These are phyloP conservation scores for Indri indri DNA, from an alignment of 2,113 vertebrate species.

Conservation along the genomic window DNA sequence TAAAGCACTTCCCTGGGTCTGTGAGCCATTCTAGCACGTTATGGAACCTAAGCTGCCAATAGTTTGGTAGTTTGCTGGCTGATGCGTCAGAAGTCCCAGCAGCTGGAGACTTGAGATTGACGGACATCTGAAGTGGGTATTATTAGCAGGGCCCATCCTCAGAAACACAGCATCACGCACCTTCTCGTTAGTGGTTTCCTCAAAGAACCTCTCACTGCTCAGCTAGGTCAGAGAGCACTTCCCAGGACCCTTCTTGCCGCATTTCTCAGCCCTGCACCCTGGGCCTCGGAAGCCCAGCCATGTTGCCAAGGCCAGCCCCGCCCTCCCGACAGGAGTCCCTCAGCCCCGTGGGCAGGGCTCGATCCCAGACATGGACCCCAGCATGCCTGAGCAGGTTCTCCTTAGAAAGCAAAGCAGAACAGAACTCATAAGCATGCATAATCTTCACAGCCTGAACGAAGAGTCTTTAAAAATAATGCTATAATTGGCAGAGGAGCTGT, in stretches of 20 bases:
- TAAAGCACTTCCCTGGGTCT: neutral
- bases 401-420: neutral
- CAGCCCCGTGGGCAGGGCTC: fast-evolving
- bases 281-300: neutral
- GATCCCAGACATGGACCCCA: neutral
- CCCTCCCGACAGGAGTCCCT: fast-evolving
- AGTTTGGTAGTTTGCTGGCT: too few relatives aligned
- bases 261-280: neutral
- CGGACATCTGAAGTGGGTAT: fast-evolving
- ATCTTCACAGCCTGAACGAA: neutral
- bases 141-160: fast-evolving
- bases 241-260: neutral
- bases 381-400: neutral
- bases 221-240: fast-evolving
- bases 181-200: neutral
- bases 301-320: neutral
- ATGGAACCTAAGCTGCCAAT: too few relatives aligned
- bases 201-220: neutral
- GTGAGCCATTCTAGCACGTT: neutral
- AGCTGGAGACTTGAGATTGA: neutral
- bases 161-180: neutral
- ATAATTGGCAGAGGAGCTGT: neutral
- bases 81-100: neutral
- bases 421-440: neutral
- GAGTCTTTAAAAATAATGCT: neutral